A percentile compares a stretch with the other conserved stretches of the same genome.
phyloP scores from a whole-genome alignment of 2,113 vertebrate species.

The Osmerus mordax region DNA sequence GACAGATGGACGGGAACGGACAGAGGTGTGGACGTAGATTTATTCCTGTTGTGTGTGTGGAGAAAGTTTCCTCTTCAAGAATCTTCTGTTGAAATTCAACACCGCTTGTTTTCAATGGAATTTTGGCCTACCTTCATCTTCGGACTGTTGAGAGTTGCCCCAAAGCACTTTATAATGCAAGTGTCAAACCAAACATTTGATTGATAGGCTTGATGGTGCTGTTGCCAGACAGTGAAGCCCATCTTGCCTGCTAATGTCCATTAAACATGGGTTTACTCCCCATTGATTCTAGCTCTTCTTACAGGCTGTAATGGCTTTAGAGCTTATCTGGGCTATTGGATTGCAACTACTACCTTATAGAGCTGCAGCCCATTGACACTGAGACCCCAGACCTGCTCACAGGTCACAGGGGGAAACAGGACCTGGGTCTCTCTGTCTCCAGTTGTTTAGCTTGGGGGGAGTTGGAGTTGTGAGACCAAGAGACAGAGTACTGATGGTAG shows the following conservation, averaged over 20 bases:
- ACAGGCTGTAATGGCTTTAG: constrained; percentile 51
- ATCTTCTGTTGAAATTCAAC: neutral
- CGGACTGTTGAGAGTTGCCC: neutral
- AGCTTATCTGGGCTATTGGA: constrained; percentile 47
- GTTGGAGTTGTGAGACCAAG: no score
- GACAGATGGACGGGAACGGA: constrained; percentile 2
- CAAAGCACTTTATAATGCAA: neutral
- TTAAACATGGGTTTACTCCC: constrained; percentile 44
- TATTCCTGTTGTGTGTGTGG: no score
- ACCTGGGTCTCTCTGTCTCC: no score
- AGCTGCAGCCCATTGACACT: constrained; percentile 25
- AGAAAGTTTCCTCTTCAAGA: no score
- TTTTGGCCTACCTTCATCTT: neutral
- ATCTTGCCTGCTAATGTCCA: constrained; percentile 50
- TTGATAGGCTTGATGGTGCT: constrained; percentile 50
- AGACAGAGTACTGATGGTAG: no score
- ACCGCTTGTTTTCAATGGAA: neutral
- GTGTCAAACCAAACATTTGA: constrained; percentile 11
- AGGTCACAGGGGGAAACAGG: no score
- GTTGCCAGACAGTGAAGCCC: constrained; percentile 47
- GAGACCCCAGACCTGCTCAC: neutral
- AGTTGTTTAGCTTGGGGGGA: no score
- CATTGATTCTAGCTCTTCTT: constrained; percentile 59
- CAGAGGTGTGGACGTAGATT: neutral
- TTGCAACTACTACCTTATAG: constrained; percentile 45